Evolutionary conservation across 92 coral and sea anemone genomes (phyloP), one percentile per base, ranked within the genome.

Genomic region (Pocillopora meandrina): DNA sequence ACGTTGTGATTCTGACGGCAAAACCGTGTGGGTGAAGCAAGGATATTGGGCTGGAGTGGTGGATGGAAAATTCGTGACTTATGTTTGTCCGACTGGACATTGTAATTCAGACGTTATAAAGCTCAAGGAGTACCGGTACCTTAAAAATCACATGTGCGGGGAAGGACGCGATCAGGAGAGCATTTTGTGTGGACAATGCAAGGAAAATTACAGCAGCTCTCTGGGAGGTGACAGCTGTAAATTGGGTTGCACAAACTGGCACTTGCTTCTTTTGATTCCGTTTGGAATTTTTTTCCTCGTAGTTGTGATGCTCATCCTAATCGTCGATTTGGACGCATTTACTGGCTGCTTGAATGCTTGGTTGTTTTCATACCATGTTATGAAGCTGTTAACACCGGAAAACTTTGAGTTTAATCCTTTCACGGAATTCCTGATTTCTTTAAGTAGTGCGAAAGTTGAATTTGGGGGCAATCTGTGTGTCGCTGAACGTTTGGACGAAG

Each of bases 31-130:
- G 49, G 71, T 96, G 7, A 91, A 90, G 26, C 85, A 88, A 61
- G 97, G 99, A 5, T 96, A 92, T 76, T 96, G 99, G 99, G 99
- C 95, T 6, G 99, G 99, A 3, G 68, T 35, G 16, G 95, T 91
- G 6, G 78, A 47, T 16, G 69, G 11, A 2, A 56, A 31, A 9
- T 92, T 96, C 72, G 71, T 66, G 31, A 94, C 99, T 33, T 76
- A 93, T 33, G 74, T 89, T 26, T 96, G 99, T 58, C 99, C 98
- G 11, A 61, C 82, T 21, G 84, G 77, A 1, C 94, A 92, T 64
- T 96, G 99, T 19, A 67, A 85, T 31, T 47, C 77, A 18, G 55
- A 57, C 19, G 52, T 67, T 66, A 61, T 33, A 19, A 1, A 13
- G 12, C 12, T 52, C 12, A 57, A 23, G 1, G 79, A 67, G 23